phyloP scores from a whole-genome alignment of 2,113 vertebrate species.

The Myiagra hebetior region DNA sequence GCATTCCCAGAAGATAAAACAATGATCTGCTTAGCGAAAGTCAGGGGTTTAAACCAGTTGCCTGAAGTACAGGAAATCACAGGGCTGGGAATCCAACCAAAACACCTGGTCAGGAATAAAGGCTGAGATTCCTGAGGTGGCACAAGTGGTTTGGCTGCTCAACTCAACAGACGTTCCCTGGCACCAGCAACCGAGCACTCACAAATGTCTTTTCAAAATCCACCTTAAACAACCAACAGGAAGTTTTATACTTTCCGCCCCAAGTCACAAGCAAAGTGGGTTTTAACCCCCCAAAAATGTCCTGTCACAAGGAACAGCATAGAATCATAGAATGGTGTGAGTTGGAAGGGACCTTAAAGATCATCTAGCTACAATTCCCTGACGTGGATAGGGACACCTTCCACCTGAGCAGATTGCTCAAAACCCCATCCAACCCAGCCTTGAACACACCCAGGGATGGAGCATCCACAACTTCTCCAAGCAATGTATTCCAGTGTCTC shows the following conservation, averaged over 20 bases:
- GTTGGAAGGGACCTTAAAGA: background rate
- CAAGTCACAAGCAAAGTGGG: background rate
- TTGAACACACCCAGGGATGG: background rate
- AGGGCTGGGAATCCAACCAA: background rate
- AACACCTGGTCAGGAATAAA: background rate
- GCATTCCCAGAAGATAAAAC: background rate
- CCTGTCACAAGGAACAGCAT: background rate
- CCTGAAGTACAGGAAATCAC: background rate
- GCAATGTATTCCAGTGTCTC: background rate
- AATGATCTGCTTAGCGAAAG: background rate
- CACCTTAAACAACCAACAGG: background rate
- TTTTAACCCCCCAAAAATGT: background rate
- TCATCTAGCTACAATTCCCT: accelerated
- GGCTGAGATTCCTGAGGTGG: background rate
- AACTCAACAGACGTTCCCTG: background rate
- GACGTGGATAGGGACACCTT: background rate
- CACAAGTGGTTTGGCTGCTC: background rate
- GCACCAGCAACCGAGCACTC: accelerated
- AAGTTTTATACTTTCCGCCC: background rate
- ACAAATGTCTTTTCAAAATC: background rate
- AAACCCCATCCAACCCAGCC: background rate
- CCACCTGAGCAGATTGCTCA: background rate
- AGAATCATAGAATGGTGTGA: background rate
- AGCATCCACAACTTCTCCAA: background rate
- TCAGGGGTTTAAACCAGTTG: background rate